A percentile compares a stretch with the other conserved stretches of the same genome.
These are phyloP conservation scores for Lasioglossum leucozonium DNA, from an alignment of 2,888 invertebrate species.

Conservation along the genomic window DNA sequence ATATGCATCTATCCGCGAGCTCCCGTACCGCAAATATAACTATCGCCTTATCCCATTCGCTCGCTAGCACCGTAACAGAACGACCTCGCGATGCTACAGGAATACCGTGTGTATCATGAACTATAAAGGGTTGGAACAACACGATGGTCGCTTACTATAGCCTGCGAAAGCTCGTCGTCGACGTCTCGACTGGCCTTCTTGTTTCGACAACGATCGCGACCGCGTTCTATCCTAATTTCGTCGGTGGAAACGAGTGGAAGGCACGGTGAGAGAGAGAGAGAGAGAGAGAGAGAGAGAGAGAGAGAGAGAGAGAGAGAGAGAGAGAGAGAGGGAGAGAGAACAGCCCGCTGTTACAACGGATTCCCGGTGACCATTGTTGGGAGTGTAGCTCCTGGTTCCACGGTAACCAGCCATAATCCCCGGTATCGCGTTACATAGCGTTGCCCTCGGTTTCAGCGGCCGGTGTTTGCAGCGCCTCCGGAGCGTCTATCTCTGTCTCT, in stretches of 20 bases:
- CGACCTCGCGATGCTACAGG: not conserved
- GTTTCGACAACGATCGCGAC: not conserved
- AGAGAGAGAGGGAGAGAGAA: not conserved
- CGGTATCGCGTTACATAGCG: constrained; percentile 14
- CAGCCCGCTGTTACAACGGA: not conserved
- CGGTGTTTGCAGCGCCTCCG: not conserved
- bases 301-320: not conserved
- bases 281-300: not conserved
- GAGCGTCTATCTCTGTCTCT: not conserved
- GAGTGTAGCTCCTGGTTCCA: not conserved
- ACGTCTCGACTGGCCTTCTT: not conserved
- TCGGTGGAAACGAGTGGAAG: not conserved
- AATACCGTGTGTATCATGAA: not conserved
- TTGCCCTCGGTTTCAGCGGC: constrained; percentile 2
- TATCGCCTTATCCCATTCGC: not conserved
- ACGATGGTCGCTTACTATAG: not conserved
- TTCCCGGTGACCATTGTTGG: not conserved
- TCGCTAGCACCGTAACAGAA: not conserved
- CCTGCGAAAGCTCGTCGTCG: not conserved
- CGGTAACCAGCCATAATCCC: constrained; percentile 14
- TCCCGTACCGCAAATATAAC: not conserved
- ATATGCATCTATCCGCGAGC: not conserved
- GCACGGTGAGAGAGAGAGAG: not conserved
- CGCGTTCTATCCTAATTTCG: not conserved
- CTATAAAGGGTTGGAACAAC: not conserved